phyloP scores from a whole-genome alignment of 1,140 invertebrate genomes.

The Drosophila persimilis region DNA sequence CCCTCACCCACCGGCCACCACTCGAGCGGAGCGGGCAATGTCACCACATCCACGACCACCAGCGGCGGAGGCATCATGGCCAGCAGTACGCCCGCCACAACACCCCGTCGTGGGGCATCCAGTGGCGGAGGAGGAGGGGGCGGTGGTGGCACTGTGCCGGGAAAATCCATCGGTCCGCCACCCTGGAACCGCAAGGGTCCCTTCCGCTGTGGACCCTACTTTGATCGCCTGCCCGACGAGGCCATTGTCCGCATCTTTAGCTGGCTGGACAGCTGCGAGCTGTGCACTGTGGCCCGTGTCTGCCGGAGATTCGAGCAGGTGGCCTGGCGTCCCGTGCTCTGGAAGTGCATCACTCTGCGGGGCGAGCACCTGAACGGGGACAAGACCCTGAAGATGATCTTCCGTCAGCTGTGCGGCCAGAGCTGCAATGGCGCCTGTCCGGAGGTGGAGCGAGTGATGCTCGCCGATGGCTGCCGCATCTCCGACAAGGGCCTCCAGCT shows the following conservation, averaged over 20 bases:
- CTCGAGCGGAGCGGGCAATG: slow-evolving; percentile 40
- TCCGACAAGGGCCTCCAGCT: slow-evolving; percentile 89
- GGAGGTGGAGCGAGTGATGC: slow-evolving; percentile 87
- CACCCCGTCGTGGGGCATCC: slow-evolving; percentile 42
- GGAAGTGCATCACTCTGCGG: slow-evolving; percentile 88
- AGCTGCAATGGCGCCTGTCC: slow-evolving; percentile 85
- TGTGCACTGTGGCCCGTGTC: slow-evolving; percentile 91
- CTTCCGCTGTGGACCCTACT: slow-evolving; percentile 75
- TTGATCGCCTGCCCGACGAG: slow-evolving; percentile 85
- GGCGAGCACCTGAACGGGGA: slow-evolving; percentile 88
- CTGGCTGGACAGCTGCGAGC: slow-evolving; percentile 90
- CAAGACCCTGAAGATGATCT: slow-evolving; percentile 87
- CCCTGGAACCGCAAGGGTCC: slow-evolving; percentile 80
- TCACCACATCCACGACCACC: slow-evolving; percentile 63
- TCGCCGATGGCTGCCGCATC: slow-evolving; percentile 89
- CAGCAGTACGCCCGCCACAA: slow-evolving; percentile 72
- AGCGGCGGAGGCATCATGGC: slow-evolving; percentile 59
- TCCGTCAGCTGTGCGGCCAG: slow-evolving; percentile 85
- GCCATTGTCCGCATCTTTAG: slow-evolving; percentile 87
- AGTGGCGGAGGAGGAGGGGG: slow-evolving; percentile 33
- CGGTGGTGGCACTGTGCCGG: slow-evolving; percentile 1
- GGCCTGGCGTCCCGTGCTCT: slow-evolving; percentile 91
- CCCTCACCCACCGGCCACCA: slow-evolving; percentile 83
- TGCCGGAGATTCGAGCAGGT: slow-evolving; percentile 92
- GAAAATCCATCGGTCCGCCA: slow-evolving; percentile 62